Percentiles rank a stretch among this genome's conserved stretches.
Evolutionary conservation across 2,113 vertebrate species (phyloP).

Genomic region (Donacobius atricapilla): DNA sequence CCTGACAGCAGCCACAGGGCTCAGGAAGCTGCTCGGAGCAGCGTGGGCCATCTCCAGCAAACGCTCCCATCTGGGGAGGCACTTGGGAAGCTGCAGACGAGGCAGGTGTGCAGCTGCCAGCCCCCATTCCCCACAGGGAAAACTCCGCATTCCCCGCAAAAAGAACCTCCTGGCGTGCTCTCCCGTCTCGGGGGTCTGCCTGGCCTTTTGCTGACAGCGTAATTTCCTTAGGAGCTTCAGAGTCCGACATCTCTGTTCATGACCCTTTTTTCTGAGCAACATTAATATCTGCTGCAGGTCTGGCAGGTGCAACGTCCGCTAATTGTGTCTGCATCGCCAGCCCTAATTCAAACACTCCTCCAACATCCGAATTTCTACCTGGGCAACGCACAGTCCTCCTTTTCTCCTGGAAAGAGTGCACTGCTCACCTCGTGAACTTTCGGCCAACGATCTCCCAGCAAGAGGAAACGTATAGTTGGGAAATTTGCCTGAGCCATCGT

Average conservation of each 20-base stretch:
- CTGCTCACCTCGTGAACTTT: neutral
- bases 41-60: conserved; percentile 10
- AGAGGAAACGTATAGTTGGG: neutral
- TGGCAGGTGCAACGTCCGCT: neutral
- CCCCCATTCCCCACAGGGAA: conserved; percentile 26
- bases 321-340: neutral
- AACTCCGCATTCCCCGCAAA: conserved; percentile 24
- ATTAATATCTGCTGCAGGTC: conserved; percentile 30
- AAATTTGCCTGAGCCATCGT: neutral
- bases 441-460: neutral
- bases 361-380: neutral
- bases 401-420: neutral
- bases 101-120: conserved; percentile 49
- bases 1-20: conserved; percentile 52
- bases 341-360: neutral
- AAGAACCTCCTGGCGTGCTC: conserved; percentile 13
- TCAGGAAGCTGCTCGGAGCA: neutral
- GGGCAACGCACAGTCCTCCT: neutral
- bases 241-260: conserved; percentile 32
- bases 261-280: neutral
- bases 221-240: conserved; percentile 13
- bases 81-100: conserved; percentile 27
- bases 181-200: neutral
- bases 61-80: conserved; percentile 33
- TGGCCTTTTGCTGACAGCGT: conserved; percentile 53